Conservation (phyloP, 2,113 vertebrate genomes). For the Tylochromis polylepis region DNA sequence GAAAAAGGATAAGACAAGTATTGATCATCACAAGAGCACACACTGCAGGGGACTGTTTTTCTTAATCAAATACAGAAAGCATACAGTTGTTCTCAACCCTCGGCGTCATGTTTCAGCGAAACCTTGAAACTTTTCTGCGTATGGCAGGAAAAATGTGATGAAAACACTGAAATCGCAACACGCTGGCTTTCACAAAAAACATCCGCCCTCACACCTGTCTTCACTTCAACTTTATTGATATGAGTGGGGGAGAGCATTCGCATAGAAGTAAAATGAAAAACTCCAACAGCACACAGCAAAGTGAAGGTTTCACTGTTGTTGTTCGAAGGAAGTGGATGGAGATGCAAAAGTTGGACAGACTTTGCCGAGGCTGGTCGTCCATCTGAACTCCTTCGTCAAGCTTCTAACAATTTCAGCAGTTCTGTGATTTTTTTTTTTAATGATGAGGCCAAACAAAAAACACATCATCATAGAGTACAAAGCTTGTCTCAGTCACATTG, state of each 20-base stretch:
- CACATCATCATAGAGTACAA: not conserved
- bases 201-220: slow-evolving; percentile 34
- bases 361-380: slow-evolving; percentile 15
- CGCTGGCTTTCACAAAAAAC: not conserved
- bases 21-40: slow-evolving; percentile 28
- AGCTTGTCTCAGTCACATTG: not conserved
- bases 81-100: slow-evolving; percentile 16
- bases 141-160: not conserved
- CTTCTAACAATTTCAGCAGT: not conserved
- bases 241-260: not conserved
- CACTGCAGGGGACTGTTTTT: slow-evolving; percentile 12
- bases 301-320: slow-evolving; percentile 74
- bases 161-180: not conserved
- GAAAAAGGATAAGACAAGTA: slow-evolving; percentile 1
- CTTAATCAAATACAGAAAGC: slow-evolving; percentile 37
- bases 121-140: slow-evolving; percentile 3
- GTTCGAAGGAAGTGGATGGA: slow-evolving; percentile 74
- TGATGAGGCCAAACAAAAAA: not conserved
- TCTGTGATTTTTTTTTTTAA: not conserved
- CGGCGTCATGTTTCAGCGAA: not conserved
- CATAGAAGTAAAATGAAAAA: not conserved
- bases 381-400: not conserved
- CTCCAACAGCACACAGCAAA: slow-evolving; percentile 35
- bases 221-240: slow-evolving; percentile 4
- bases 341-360: slow-evolving; percentile 72